Evolutionary conservation across 2,797 vertebrate species (phyloP).

Genomic region (Psittacula echo): DNA sequence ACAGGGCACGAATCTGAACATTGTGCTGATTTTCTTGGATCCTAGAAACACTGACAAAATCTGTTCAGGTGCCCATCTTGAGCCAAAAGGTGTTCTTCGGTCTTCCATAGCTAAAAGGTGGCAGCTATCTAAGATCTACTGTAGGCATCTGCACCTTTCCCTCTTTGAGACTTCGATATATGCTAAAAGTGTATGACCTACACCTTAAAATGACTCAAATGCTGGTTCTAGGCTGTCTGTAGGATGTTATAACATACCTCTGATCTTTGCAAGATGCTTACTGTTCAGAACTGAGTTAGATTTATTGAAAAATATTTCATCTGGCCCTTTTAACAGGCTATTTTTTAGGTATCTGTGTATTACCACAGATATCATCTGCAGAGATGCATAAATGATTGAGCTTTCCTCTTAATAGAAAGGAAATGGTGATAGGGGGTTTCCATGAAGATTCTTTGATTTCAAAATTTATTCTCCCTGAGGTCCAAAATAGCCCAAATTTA

Average conservation of each 20-base stretch:
- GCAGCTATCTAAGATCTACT: background rate
- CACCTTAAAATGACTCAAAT: background rate
- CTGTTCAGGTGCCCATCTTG: background rate
- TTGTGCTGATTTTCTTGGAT: background rate
- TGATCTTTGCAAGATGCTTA: background rate
- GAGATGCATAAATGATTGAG: slow-evolving; percentile 52
- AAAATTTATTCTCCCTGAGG: slow-evolving; percentile 67
- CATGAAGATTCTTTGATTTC: slow-evolving; percentile 68
- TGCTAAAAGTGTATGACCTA: background rate
- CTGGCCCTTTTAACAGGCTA: background rate
- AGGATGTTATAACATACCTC: background rate
- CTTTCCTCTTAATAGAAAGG: slow-evolving; percentile 51
- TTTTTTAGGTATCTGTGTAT: slow-evolving; percentile 15
- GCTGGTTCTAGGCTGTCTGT: background rate
- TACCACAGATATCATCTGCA: slow-evolving; percentile 13
- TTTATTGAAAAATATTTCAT: background rate
- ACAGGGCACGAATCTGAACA: background rate
- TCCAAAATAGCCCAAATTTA: slow-evolving; percentile 70
- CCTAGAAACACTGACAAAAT: background rate
- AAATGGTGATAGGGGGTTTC: slow-evolving; percentile 67
- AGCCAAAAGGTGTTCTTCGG: background rate
- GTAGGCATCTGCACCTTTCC: background rate
- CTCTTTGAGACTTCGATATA: background rate
- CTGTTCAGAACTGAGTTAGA: background rate
- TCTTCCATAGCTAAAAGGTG: background rate